Percentiles rank a stretch among this genome's conserved stretches.
Evolutionary conservation across 1,140 invertebrate species (phyloP).

Genomic region (Oryctes rhinoceros): DNA sequence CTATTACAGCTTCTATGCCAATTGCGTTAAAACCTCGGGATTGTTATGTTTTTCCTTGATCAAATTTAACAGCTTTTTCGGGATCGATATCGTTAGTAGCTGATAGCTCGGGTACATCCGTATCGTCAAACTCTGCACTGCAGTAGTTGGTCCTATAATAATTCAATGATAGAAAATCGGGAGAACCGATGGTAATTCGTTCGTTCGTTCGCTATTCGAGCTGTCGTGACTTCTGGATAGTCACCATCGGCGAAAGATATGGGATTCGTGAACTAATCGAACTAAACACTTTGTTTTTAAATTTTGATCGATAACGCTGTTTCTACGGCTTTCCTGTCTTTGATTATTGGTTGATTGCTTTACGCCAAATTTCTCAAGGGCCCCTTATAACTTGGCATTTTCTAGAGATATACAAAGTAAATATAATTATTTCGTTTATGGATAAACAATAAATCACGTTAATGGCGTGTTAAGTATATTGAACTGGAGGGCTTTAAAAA

Average conservation of each 20-base stretch:
- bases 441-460: too few relatives aligned
- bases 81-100: neutral
- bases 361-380: too few relatives aligned
- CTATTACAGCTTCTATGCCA: conserved; percentile 35
- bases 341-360: too few relatives aligned
- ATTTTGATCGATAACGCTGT: too few relatives aligned
- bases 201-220: conserved; percentile 64
- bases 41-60: conserved; percentile 70
- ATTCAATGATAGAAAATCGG: conserved; percentile 64
- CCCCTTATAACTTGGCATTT: too few relatives aligned
- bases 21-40: conserved; percentile 63
- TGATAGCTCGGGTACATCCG: neutral
- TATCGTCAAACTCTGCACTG: neutral
- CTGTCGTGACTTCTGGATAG: conserved; percentile 68
- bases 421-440: too few relatives aligned
- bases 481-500: too few relatives aligned
- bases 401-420: too few relatives aligned
- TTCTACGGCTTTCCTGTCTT: too few relatives aligned
- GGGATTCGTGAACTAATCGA: conserved; percentile 72
- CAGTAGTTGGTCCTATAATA: conserved; percentile 61
- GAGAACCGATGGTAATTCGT: conserved; percentile 62
- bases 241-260: conserved; percentile 68
- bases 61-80: conserved; percentile 67
- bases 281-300: conserved; percentile 57
- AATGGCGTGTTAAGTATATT: too few relatives aligned